Evolutionary conservation across 2,888 invertebrate genomes (phyloP).

Genomic region (Lochmaea crataegi): DNA sequence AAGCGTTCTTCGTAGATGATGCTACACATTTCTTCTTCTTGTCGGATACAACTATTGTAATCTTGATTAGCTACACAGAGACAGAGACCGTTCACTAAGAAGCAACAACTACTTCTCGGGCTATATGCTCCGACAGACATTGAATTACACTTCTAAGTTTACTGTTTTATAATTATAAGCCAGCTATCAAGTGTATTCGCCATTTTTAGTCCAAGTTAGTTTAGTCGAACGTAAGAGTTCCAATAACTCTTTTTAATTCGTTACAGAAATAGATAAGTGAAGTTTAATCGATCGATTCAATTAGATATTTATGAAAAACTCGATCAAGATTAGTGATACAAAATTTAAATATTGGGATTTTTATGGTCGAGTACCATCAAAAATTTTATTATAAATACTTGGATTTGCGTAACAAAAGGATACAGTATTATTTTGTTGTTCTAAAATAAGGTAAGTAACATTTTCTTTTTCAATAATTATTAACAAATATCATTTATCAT

Average conservation of each 20-base stretch:
- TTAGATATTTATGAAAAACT: too few relatives aligned
- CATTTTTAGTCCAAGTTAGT: too few relatives aligned
- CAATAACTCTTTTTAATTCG: too few relatives aligned
- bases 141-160: neutral
- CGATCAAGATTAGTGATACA: too few relatives aligned
- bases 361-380: neutral
- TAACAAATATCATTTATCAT: too few relatives aligned
- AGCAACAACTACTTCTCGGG: too few relatives aligned
- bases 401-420: neutral
- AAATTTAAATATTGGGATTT: neutral
- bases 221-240: too few relatives aligned
- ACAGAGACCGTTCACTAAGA: constrained; percentile 78
- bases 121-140: too few relatives aligned
- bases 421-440: constrained; percentile 5
- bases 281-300: too few relatives aligned
- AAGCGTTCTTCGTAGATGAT: constrained; percentile 81
- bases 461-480: neutral
- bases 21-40: constrained; percentile 78
- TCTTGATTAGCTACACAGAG: constrained; percentile 84
- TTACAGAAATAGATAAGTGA: too few relatives aligned
- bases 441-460: neutral
- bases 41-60: constrained; percentile 80
- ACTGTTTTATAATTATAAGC: neutral
- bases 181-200: too few relatives aligned
- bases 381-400: neutral